Percentiles rank a stretch among this genome's conserved stretches.
These are phyloP conservation scores for Coregonus clupeaformis DNA, from an alignment of 2,113 vertebrate species.

Conservation along the genomic window DNA sequence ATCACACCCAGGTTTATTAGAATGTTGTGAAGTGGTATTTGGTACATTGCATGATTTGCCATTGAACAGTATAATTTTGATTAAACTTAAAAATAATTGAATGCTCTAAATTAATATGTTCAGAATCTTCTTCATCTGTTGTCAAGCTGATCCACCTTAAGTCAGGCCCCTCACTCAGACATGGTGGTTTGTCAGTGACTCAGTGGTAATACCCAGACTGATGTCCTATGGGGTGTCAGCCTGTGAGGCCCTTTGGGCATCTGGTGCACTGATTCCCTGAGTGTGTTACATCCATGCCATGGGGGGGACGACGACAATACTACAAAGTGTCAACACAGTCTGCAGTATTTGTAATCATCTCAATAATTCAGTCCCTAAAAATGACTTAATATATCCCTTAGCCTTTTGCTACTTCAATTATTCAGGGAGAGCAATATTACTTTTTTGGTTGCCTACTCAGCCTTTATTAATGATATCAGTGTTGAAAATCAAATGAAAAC, in stretches of 20 bases:
- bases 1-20: neutral
- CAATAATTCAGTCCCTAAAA: too few relatives aligned
- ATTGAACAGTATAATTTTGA: neutral
- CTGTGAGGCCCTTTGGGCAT: neutral
- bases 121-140: slow-evolving; percentile 5
- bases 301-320: too few relatives aligned
- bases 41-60: too few relatives aligned
- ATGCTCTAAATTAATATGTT: neutral
- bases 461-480: slow-evolving; percentile 42
- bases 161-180: slow-evolving; percentile 37
- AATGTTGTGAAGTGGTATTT: neutral
- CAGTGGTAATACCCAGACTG: slow-evolving; percentile 22
- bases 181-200: slow-evolving; percentile 28
- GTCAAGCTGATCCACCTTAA: slow-evolving; percentile 41
- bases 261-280: slow-evolving; percentile 23
- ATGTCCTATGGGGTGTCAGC: too few relatives aligned
- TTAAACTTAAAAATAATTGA: neutral
- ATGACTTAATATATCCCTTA: too few relatives aligned
- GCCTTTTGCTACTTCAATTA: slow-evolving; percentile 41
- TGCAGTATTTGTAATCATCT: too few relatives aligned
- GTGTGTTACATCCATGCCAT: too few relatives aligned
- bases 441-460: slow-evolving; percentile 21
- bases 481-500: slow-evolving; percentile 49
- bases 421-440: slow-evolving; percentile 37
- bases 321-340: too few relatives aligned